Conservation (phyloP, 1,140 invertebrate species). For the Temnothorax curvispinosus region DNA sequence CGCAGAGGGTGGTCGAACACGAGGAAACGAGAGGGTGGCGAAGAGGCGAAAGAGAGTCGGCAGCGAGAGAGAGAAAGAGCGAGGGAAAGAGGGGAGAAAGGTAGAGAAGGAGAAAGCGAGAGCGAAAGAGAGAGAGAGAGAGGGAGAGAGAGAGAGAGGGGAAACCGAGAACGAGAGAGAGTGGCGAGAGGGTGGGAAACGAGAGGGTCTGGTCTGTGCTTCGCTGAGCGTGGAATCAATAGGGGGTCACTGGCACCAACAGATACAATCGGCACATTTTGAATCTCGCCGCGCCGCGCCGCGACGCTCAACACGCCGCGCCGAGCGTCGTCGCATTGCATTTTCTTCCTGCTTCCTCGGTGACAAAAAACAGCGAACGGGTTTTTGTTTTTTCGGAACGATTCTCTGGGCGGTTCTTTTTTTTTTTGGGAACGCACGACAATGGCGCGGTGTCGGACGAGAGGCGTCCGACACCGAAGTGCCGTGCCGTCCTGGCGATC, state of each 20-base stretch:
- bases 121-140: not conserved
- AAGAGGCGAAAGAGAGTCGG: slow-evolving; percentile 1
- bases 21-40: slow-evolving; percentile 11
- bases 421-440: slow-evolving; percentile 2
- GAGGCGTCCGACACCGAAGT: slow-evolving; percentile 5
- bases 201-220: slow-evolving; percentile 79
- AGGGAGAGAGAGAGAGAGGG: not conserved
- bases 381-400: too few relatives aligned
- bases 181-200: slow-evolving; percentile 22
- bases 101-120: not conserved
- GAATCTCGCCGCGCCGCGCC: slow-evolving; percentile 65
- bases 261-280: slow-evolving; percentile 85
- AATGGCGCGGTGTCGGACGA: not conserved
- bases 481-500: slow-evolving; percentile 10
- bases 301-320: slow-evolving; percentile 20
- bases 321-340: not conserved
- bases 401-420: not conserved
- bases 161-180: not conserved
- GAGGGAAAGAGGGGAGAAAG: not conserved
- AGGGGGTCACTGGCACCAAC: slow-evolving; percentile 85
- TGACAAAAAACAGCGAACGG: not conserved
- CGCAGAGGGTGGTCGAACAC: not conserved
- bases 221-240: slow-evolving; percentile 84
- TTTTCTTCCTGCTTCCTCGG: not conserved
- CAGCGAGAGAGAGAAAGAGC: not conserved